Evolutionary conservation across 2,888 invertebrate genomes (phyloP).

Genomic region (Antheraea yamamai): DNA sequence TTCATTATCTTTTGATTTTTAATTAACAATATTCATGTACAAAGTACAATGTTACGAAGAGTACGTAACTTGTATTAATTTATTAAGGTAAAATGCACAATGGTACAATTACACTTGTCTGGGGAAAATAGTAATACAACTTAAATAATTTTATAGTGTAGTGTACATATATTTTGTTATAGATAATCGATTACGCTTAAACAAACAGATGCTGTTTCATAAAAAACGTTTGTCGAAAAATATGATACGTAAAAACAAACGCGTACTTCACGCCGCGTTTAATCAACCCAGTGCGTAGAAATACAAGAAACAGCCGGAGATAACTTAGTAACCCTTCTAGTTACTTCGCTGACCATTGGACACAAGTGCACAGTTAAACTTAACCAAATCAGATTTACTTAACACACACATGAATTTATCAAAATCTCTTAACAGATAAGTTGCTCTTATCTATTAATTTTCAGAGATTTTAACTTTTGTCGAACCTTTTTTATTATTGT

Average conservation of each 20-base stretch:
- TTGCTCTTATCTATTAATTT: background rate
- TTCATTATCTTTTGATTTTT: too few species aligned
- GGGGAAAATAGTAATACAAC: too few species aligned
- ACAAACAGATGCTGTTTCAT: background rate
- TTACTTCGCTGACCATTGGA: constrained; percentile 33
- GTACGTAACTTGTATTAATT: too few species aligned
- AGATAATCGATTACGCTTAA: background rate
- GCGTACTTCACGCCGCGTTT: constrained; percentile 21
- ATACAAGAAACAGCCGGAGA: constrained; percentile 18
- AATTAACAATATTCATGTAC: too few species aligned
- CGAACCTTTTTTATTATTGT: background rate
- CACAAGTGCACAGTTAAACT: constrained; percentile 18
- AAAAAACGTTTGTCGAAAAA: background rate
- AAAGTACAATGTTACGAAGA: too few species aligned
- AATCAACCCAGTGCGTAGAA: constrained; percentile 32
- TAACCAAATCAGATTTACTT: constrained; percentile 17
- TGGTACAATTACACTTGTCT: too few species aligned
- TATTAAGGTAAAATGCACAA: too few species aligned
- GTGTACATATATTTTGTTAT: background rate
- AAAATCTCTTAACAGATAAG: background rate
- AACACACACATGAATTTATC: background rate
- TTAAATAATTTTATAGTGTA: too few species aligned
- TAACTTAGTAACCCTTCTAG: constrained; percentile 46
- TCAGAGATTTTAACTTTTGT: background rate
- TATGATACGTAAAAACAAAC: background rate